These are phyloP conservation scores for Nomada goodeniana DNA, from an alignment of 2,888 invertebrate species.

Conservation along the genomic window DNA sequence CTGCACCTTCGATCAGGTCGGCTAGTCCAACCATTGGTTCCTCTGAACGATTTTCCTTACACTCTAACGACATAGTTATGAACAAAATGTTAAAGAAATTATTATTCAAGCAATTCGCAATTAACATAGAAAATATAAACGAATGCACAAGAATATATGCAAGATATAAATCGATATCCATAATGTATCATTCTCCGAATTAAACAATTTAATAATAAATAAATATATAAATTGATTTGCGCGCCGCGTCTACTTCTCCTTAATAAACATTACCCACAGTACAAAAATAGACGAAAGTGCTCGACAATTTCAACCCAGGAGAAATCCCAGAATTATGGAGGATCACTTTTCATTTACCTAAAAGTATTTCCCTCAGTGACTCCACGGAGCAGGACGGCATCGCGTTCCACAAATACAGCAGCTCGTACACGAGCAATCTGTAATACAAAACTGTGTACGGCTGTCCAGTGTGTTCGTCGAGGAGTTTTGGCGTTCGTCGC, in stretches of 20 bases:
- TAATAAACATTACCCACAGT: too few relatives aligned
- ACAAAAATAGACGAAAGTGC: too few relatives aligned
- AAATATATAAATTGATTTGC: too few relatives aligned
- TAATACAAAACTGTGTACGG: slow-evolving; percentile 83
- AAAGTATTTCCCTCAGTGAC: slow-evolving; percentile 82
- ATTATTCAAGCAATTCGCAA: not conserved
- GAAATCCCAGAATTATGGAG: too few relatives aligned
- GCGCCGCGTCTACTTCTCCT: too few relatives aligned
- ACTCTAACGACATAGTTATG: slow-evolving; percentile 75
- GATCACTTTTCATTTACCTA: slow-evolving; percentile 78
- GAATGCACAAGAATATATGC: too few relatives aligned
- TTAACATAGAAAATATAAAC: too few relatives aligned
- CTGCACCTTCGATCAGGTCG: slow-evolving; percentile 85
- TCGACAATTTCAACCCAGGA: too few relatives aligned
- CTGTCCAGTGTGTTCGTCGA: slow-evolving; percentile 71
- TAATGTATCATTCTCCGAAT: too few relatives aligned
- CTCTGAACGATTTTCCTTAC: slow-evolving; percentile 73
- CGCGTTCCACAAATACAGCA: slow-evolving; percentile 89
- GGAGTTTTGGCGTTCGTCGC: slow-evolving; percentile 77
- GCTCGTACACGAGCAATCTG: slow-evolving; percentile 87
- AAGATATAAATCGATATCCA: too few relatives aligned
- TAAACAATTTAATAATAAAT: too few relatives aligned
- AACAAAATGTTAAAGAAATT: not conserved
- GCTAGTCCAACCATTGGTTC: slow-evolving; percentile 87
- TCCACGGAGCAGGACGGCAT: slow-evolving; percentile 86